Percentiles rank a stretch among this genome's conserved stretches.
These are phyloP conservation scores for Gryon sp. DNA, from an alignment of 1,140 invertebrate genomes.

Conservation along the genomic window DNA sequence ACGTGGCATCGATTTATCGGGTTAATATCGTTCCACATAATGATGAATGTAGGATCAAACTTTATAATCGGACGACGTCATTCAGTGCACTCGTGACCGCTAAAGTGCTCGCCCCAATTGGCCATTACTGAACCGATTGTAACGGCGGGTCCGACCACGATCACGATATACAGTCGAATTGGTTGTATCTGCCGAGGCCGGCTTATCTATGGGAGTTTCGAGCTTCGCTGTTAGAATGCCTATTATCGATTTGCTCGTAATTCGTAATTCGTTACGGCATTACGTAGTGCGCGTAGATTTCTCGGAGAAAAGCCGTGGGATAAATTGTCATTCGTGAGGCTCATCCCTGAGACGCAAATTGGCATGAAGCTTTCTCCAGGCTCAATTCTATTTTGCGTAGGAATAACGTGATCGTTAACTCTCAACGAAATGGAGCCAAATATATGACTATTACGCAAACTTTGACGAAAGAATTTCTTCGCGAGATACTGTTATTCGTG, in stretches of 20 bases:
- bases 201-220: constrained; percentile 51
- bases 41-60: constrained; percentile 53
- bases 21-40: constrained; percentile 43
- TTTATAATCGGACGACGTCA: constrained; percentile 53
- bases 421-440: constrained; percentile 12
- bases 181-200: constrained; percentile 42
- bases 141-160: constrained; percentile 25
- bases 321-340: constrained; percentile 55
- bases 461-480: constrained; percentile 1
- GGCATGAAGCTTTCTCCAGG: constrained; percentile 21
- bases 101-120: constrained; percentile 48
- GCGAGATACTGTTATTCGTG: too few species aligned
- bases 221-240: constrained; percentile 15
- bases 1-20: constrained; percentile 44
- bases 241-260: constrained; percentile 58
- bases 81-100: constrained; percentile 29
- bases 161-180: constrained; percentile 56
- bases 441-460: constrained; percentile 25
- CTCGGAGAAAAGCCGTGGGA: constrained; percentile 58
- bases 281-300: constrained; percentile 36
- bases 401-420: constrained; percentile 32
- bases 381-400: constrained; percentile 25
- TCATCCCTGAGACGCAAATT: constrained; percentile 45
- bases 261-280: constrained; percentile 63
- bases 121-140: constrained; percentile 48